Conservation (phyloP, 2,113 vertebrate species). For the Boulengeromyrus knoepffleri region DNA sequence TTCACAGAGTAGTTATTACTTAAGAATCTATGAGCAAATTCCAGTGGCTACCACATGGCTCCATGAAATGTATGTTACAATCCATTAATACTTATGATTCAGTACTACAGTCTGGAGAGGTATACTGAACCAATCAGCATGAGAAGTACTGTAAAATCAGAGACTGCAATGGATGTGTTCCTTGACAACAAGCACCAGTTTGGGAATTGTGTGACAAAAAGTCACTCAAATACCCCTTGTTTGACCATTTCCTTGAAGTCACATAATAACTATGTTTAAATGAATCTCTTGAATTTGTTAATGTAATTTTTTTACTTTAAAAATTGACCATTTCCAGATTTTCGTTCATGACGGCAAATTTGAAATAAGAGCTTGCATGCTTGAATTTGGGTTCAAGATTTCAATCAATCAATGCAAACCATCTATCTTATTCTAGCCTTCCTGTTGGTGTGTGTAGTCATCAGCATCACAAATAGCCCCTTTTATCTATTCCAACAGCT, state of each 20-base stretch:
- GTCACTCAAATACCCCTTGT: not conserved
- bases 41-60: not conserved
- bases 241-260: not conserved
- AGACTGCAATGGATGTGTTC: not conserved
- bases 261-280: not conserved
- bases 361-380: not conserved
- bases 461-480: not conserved
- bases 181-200: not conserved
- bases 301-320: not conserved
- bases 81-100: not conserved
- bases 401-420: not conserved
- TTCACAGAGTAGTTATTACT: not conserved
- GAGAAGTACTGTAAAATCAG: not conserved
- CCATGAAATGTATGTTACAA: not conserved
- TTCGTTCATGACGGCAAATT: not conserved
- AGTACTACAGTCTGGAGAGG: not conserved
- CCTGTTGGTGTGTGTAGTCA: not conserved
- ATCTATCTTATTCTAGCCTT: not conserved
- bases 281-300: not conserved
- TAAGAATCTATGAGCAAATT: not conserved
- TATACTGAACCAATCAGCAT: not conserved
- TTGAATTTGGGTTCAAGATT: not conserved
- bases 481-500: not conserved
- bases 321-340: not conserved
- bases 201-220: not conserved